A percentile compares a stretch with the other conserved stretches of the same genome.
These are phyloP conservation scores for Xyrichtys novacula DNA, from an alignment of 2,797 vertebrate genomes.

Conservation along the genomic window DNA sequence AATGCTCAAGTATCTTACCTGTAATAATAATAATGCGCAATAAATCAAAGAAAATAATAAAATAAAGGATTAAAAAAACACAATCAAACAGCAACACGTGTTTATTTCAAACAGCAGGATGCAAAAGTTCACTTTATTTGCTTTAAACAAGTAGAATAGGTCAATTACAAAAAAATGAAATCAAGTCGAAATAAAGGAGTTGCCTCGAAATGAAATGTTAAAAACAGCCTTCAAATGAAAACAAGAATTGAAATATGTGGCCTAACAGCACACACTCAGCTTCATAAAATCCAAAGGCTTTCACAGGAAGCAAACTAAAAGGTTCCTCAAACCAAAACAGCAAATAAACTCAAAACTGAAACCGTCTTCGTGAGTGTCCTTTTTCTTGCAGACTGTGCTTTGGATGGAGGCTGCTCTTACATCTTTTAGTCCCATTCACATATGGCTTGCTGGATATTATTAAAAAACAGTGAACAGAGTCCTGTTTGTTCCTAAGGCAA, in stretches of 20 bases:
- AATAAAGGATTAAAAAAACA: not conserved
- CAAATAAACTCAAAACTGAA: constrained; percentile 67
- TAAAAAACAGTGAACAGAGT: constrained; percentile 73
- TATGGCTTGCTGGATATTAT: constrained; percentile 82
- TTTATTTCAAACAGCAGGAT: constrained; percentile 22
- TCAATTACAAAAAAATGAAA: constrained; percentile 59
- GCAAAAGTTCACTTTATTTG: constrained; percentile 52
- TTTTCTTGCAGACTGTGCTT: constrained; percentile 77
- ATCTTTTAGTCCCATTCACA: constrained; percentile 73
- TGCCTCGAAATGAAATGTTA: constrained; percentile 14
- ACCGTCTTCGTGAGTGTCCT: constrained; percentile 67
- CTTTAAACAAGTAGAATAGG: constrained; percentile 37
- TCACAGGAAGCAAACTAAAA: constrained; percentile 37
- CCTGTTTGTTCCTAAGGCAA: constrained; percentile 85
- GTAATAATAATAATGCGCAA: not conserved
- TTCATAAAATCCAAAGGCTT: constrained; percentile 48
- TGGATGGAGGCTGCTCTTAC: constrained; percentile 78
- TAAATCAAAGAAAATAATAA: not conserved
- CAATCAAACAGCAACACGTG: not conserved
- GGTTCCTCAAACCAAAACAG: constrained; percentile 60
- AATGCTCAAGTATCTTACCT: not conserved
- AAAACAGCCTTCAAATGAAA: constrained; percentile 23
- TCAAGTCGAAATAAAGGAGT: constrained; percentile 32
- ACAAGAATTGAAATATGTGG: constrained; percentile 31
- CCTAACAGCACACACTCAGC: constrained; percentile 29